phyloP scores from a whole-genome alignment of 2,888 invertebrate genomes.

The Sarcophaga caerulescens region DNA sequence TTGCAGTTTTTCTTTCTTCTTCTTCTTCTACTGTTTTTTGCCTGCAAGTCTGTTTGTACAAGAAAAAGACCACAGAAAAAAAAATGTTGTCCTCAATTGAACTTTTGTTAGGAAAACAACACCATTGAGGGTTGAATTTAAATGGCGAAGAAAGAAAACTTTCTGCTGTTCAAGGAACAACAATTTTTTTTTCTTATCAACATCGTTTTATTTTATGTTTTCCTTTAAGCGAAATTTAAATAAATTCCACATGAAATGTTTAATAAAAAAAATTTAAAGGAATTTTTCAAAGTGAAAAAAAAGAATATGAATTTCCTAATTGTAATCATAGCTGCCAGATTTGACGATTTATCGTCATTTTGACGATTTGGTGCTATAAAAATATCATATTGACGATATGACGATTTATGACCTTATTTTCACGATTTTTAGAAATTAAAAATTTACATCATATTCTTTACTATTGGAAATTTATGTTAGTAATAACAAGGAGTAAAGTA shows the following conservation, averaged over 20 bases:
- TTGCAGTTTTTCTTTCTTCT: slow-evolving; percentile 7
- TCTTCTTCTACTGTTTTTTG: slow-evolving; percentile 1
- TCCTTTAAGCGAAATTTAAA: neutral
- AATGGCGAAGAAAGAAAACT: slow-evolving; percentile 15
- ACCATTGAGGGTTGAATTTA: slow-evolving; percentile 44
- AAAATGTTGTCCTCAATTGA: slow-evolving; percentile 62
- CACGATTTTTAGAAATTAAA: too few species aligned
- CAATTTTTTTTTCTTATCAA: neutral
- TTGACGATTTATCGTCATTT: too few species aligned
- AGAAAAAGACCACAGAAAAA: slow-evolving; percentile 12
- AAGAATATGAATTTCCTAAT: too few species aligned
- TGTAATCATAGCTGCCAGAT: too few species aligned
- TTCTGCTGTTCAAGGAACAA: neutral
- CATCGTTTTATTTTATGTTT: neutral
- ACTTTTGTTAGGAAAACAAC: slow-evolving; percentile 52
- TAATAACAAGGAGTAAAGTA: too few species aligned
- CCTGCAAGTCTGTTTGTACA: slow-evolving; percentile 31
- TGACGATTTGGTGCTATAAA: too few species aligned
- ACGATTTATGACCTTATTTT: too few species aligned
- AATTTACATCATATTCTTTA: too few species aligned
- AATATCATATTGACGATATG: too few species aligned
- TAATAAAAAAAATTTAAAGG: neutral
- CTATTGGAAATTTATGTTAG: too few species aligned
- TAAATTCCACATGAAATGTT: neutral
- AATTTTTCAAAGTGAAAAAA: neutral